These are phyloP conservation scores for Torymus aiolomorphi DNA, from an alignment of 2,888 invertebrate species.

Conservation along the genomic window DNA sequence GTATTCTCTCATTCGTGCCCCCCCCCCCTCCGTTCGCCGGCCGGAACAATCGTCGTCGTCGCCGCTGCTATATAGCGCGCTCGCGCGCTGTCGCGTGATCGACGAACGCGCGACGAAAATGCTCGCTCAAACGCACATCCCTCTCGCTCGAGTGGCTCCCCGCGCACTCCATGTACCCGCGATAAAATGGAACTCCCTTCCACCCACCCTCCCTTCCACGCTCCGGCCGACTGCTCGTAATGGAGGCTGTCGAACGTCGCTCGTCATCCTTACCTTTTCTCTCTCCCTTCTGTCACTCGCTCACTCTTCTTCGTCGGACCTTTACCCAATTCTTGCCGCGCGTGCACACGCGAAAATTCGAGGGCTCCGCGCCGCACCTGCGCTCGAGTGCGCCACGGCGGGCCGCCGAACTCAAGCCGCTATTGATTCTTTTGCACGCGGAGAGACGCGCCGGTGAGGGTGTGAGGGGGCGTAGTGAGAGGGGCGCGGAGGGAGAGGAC, in stretches of 20 bases:
- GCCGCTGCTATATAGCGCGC: no score
- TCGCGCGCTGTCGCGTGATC: background rate
- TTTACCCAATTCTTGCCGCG: slow-evolving; percentile 19
- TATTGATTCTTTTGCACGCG: slow-evolving; percentile 53
- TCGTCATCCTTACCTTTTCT: background rate
- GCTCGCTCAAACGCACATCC: slow-evolving; percentile 18
- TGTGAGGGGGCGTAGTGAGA: slow-evolving; percentile 14
- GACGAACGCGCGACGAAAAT: slow-evolving; percentile 25
- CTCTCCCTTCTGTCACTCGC: background rate
- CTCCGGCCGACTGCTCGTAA: background rate
- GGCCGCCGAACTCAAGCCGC: slow-evolving; percentile 47
- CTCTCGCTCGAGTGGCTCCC: background rate
- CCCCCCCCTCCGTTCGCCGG: background rate
- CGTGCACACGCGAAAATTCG: background rate
- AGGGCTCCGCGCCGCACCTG: slow-evolving; percentile 4
- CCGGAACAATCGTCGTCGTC: no score
- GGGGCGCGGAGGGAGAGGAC: background rate
- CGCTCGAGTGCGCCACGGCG: slow-evolving; percentile 20
- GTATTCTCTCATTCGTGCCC: background rate
- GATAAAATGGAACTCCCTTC: slow-evolving; percentile 39
- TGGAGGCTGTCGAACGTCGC: no score
- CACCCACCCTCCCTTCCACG: no score
- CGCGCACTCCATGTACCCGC: slow-evolving; percentile 6
- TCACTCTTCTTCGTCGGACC: background rate
- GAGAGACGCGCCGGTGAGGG: background rate